These are phyloP conservation scores for Plumapathes pennacea DNA, from an alignment of 92 coral and sea anemone genomes.

Conservation along the genomic window DNA sequence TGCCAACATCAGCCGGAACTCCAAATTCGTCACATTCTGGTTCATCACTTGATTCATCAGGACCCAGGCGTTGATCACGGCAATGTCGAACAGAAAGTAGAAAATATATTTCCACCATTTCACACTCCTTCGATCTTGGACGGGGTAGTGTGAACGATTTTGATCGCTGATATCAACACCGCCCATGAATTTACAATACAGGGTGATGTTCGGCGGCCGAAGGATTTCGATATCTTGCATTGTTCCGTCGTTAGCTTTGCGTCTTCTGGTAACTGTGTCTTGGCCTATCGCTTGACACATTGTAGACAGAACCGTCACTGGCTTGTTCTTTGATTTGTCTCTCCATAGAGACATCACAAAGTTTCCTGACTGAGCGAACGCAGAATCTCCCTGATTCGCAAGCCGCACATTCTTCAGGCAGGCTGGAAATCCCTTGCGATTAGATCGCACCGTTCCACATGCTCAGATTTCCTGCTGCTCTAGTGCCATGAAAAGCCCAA, in stretches of 20 bases:
- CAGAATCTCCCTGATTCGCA: conserved; percentile 6
- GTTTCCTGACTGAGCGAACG: too few species aligned
- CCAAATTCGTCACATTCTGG: neutral
- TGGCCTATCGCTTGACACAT: too few species aligned
- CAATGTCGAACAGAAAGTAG: conserved; percentile 1
- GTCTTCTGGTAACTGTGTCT: too few species aligned
- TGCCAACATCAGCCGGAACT: neutral
- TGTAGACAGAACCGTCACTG: too few species aligned
- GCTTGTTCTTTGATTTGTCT: too few species aligned
- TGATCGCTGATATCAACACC: conserved; percentile 6
- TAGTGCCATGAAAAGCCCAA: conserved; percentile 1
- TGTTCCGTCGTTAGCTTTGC: too few species aligned
- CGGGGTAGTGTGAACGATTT: conserved; percentile 6
- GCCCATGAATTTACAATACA: conserved; percentile 9
- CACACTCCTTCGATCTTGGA: neutral
- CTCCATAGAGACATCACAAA: too few species aligned
- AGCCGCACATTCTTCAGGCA: conserved; percentile 3
- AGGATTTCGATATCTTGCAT: conserved; percentile 3
- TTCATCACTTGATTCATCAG: neutral
- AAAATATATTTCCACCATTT: conserved; percentile 1
- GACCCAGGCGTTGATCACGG: neutral
- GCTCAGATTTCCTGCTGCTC: neutral
- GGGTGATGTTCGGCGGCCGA: conserved; percentile 3
- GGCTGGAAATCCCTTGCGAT: conserved; percentile 5
- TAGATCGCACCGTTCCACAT: conserved; percentile 1